phyloP scores from a whole-genome alignment of 1,140 invertebrate species.

The Steinernema feltiae region DNA sequence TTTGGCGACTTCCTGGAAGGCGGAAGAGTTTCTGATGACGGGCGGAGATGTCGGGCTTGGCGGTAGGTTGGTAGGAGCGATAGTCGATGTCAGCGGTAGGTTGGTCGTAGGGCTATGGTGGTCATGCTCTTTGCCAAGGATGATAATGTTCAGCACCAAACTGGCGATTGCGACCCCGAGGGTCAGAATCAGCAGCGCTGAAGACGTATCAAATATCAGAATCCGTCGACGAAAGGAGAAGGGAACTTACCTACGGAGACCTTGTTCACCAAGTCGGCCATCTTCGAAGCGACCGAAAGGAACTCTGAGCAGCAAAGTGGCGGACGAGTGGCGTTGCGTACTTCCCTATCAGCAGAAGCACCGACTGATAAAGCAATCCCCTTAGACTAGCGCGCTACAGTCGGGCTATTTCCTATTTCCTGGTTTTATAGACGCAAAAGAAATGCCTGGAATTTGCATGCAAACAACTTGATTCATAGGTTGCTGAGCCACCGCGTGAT shows the following conservation, averaged over 20 bases:
- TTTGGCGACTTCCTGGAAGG: slow-evolving; percentile 33
- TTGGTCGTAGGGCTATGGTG: background rate
- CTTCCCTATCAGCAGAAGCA: too few relatives aligned
- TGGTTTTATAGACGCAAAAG: too few relatives aligned
- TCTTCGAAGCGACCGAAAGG: slow-evolving; percentile 10
- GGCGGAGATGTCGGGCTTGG: background rate
- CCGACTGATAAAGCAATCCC: too few relatives aligned
- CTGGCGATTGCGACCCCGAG: slow-evolving; percentile 36
- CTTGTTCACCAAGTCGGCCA: slow-evolving; percentile 12
- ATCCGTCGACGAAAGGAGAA: background rate
- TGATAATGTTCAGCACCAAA: slow-evolving; percentile 41
- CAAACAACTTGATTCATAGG: too few relatives aligned
- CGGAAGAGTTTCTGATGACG: background rate
- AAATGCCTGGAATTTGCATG: too few relatives aligned
- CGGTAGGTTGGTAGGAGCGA: background rate
- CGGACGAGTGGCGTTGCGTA: too few relatives aligned
- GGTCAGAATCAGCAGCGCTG: slow-evolving; percentile 24
- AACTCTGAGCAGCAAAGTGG: too few relatives aligned
- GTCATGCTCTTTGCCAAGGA: slow-evolving; percentile 4
- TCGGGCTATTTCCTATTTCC: too few relatives aligned
- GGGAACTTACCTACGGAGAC: slow-evolving; percentile 17
- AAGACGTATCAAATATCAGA: slow-evolving; percentile 5
- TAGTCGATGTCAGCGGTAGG: background rate
- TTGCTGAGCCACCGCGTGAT: too few relatives aligned
- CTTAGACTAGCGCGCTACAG: too few relatives aligned